Evolutionary conservation across 2,113 vertebrate genomes (phyloP).

Genomic region (Albula glossodonta): DNA sequence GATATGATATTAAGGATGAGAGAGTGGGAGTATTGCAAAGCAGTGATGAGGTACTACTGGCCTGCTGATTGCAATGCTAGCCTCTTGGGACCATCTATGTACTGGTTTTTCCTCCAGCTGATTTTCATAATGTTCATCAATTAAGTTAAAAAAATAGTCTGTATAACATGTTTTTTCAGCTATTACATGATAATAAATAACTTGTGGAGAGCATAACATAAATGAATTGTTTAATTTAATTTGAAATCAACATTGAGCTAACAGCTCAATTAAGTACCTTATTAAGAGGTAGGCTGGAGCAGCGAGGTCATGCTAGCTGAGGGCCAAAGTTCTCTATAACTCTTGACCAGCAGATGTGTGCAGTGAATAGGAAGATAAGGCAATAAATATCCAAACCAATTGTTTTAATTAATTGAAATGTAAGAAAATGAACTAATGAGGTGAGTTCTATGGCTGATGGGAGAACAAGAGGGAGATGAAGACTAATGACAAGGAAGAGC

Average conservation of each 20-base stretch:
- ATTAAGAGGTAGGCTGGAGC: too few relatives aligned
- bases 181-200: neutral
- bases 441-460: slow-evolving; percentile 29
- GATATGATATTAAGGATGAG: too few relatives aligned
- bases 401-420: neutral
- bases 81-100: neutral
- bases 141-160: too few relatives aligned
- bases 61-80: neutral
- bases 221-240: too few relatives aligned
- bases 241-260: too few relatives aligned
- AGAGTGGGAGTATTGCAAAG: too few relatives aligned
- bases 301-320: too few relatives aligned
- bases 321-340: neutral
- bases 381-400: neutral
- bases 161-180: too few relatives aligned
- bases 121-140: neutral
- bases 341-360: neutral
- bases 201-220: too few relatives aligned
- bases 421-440: slow-evolving; percentile 26
- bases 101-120: neutral
- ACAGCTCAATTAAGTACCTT: too few relatives aligned
- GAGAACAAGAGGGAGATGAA: slow-evolving; percentile 37
- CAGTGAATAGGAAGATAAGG: neutral
- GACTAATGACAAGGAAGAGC: slow-evolving; percentile 32
- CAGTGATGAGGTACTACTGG: neutral